Conservation (phyloP, 2,888 invertebrate species). For the Clivina fossor region DNA sequence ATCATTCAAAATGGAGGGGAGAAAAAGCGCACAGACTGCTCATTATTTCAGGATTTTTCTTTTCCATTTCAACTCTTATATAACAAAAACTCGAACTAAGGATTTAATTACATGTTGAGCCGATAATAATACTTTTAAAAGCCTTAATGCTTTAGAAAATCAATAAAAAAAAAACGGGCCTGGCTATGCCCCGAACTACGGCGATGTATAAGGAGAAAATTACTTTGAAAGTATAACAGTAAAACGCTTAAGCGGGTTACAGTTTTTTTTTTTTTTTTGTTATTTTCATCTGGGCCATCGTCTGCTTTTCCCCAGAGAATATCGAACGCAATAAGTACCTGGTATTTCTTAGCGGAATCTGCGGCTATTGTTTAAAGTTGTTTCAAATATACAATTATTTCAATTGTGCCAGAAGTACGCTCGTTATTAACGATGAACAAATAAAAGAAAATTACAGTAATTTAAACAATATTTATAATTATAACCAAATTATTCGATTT, state of each 20-base stretch:
- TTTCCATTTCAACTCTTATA: not conserved
- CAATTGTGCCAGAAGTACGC: no score
- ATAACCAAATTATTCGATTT: no score
- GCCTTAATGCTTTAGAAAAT: slow-evolving; percentile 20
- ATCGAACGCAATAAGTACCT: slow-evolving; percentile 28
- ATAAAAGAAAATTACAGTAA: no score
- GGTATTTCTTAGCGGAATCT: slow-evolving; percentile 10
- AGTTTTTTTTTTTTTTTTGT: slow-evolving; percentile 17
- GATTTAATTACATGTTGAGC: slow-evolving; percentile 24
- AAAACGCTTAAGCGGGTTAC: slow-evolving; percentile 30
- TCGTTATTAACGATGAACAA: no score
- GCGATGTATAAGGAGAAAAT: slow-evolving; percentile 23
- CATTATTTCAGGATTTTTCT: slow-evolving; percentile 7
- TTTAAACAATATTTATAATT: no score
- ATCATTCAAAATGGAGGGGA: no score
- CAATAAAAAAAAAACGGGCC: slow-evolving; percentile 6
- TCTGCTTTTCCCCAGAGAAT: slow-evolving; percentile 15
- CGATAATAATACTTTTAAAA: slow-evolving; percentile 25
- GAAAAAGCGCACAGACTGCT: no score
- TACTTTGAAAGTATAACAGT: slow-evolving; percentile 32
- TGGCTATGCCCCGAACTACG: not conserved
- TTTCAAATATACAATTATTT: no score
- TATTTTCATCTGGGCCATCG: slow-evolving; percentile 24
- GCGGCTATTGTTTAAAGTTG: slow-evolving; percentile 21
- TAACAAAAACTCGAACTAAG: slow-evolving; percentile 5